Conservation (phyloP, 1,140 invertebrate genomes). For the Neodiprion pinetum region DNA sequence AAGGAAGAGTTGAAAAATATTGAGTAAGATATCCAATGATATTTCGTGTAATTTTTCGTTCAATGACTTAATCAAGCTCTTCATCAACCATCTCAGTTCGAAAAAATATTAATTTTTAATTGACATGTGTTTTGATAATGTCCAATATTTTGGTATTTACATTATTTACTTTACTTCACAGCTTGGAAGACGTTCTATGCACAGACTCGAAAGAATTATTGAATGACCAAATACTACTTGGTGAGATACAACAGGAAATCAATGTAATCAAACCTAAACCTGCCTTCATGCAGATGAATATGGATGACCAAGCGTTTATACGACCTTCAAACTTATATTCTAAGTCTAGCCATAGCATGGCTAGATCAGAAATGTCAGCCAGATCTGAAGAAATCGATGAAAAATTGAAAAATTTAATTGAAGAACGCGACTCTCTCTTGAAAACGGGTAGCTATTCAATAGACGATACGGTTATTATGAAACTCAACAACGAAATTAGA, state of each 20-base stretch:
- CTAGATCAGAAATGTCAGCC: constrained; percentile 20
- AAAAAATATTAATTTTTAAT: background rate
- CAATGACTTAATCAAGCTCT: background rate
- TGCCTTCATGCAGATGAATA: constrained; percentile 27
- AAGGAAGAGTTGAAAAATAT: constrained; percentile 57
- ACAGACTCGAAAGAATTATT: constrained; percentile 46
- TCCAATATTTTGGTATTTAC: constrained; percentile 12
- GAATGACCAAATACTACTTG: constrained; percentile 47
- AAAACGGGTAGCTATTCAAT: constrained; percentile 54
- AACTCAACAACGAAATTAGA: constrained; percentile 51
- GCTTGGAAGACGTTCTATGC: constrained; percentile 50
- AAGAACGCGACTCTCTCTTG: constrained; percentile 49
- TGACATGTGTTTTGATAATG: constrained; percentile 9
- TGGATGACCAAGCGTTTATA: constrained; percentile 30
- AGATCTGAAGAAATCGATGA: constrained; percentile 41
- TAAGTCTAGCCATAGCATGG: constrained; percentile 30
- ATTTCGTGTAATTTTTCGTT: constrained; percentile 16
- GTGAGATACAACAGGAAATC: constrained; percentile 51
- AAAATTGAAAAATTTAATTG: constrained; percentile 42
- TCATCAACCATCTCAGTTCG: background rate
- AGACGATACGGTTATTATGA: constrained; percentile 53
- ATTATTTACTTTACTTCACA: constrained; percentile 34
- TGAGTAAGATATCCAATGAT: constrained; percentile 40
- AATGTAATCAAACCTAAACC: constrained; percentile 47
- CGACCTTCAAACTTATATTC: constrained; percentile 31